Evolutionary conservation across 92 coral and sea anemone species (phyloP), one percentile per base, ranked within the genome.

Genomic region (Ricordea florida): DNA sequence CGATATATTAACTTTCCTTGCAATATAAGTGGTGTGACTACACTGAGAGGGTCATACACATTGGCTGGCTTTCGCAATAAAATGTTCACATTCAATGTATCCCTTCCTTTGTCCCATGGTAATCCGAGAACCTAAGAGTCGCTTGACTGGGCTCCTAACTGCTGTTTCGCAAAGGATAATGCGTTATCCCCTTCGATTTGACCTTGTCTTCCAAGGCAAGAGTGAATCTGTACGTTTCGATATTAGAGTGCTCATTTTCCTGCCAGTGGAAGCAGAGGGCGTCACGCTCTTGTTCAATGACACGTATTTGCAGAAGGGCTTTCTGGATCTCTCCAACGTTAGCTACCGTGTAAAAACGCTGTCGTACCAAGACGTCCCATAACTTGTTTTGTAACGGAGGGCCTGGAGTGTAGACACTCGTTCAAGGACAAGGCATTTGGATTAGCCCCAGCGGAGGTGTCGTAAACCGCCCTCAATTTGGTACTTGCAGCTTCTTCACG

Each of bases 271-370:
- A 72, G 17, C 47, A 40, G 3, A 72, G 68, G 17, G 79, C 52
- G 21, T 72, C 79, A 28, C 58, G 48, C 43, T 57, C 68, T 10
- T 40, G 17, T 28, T 72, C 68, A 21, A 27, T 56, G 42, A 72
- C 57, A 40, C 46, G 4, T n/a, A 72, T 38, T 23, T 72, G 57
- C 14, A 42, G 37, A 14, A 62, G 43, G 58, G 79, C 79, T 30
- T 43, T 72, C 46, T 56, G 68, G 37, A 72, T 72, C 43, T 72
- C 68, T 2, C 79, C 79, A 16, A 23, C 36, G 4, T 49, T 52
- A 5, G 62, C 63, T 25, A 52, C 48, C 5, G 65, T 62, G 51
- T 36, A 23, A 40, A 69, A 69, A 0, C 52, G 35, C 52, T 52
- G 60, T 24, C 62, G 35, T 2, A 52, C 64, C 15, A 69, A 27